phyloP scores from a whole-genome alignment of 2,888 invertebrate genomes.

The Ectemnius continuus region DNA sequence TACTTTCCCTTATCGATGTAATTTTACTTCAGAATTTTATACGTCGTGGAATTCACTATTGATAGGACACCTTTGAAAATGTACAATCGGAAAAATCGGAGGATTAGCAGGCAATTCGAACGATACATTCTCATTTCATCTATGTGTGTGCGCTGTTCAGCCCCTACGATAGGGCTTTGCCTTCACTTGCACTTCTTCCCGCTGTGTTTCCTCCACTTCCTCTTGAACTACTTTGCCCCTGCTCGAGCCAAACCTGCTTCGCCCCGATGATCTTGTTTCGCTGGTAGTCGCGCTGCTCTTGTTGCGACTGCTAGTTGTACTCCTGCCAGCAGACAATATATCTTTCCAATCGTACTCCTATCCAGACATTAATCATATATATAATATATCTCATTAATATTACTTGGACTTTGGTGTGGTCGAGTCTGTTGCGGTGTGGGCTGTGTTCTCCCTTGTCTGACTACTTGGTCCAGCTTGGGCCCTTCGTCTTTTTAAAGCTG shows the following conservation, averaged over 20 bases:
- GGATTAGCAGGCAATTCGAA: too few relatives aligned
- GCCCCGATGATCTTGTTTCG: slow-evolving; percentile 62
- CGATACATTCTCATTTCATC: too few relatives aligned
- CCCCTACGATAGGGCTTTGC: slow-evolving; percentile 70
- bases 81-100: too few relatives aligned
- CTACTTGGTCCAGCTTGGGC: slow-evolving; percentile 84
- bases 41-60: too few relatives aligned
- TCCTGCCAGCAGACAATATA: slow-evolving; percentile 32
- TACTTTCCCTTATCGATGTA: too few relatives aligned
- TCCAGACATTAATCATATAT: not conserved
- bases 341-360: not conserved
- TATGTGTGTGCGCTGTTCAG: slow-evolving; percentile 37
- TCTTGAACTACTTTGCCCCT: slow-evolving; percentile 65
- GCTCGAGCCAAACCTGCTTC: slow-evolving; percentile 67
- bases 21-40: too few relatives aligned
- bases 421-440: slow-evolving; percentile 58
- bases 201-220: slow-evolving; percentile 71
- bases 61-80: too few relatives aligned
- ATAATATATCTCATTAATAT: not conserved
- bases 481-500: slow-evolving; percentile 85
- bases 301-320: slow-evolving; percentile 49
- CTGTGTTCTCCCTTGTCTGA: slow-evolving; percentile 61
- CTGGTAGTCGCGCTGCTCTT: slow-evolving; percentile 45
- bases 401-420: slow-evolving; percentile 64
- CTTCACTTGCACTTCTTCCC: slow-evolving; percentile 72